Evolutionary conservation across 1,140 invertebrate species (phyloP), one percentile per base, ranked within the genome.

Genomic region (Pararge aegeria): DNA sequence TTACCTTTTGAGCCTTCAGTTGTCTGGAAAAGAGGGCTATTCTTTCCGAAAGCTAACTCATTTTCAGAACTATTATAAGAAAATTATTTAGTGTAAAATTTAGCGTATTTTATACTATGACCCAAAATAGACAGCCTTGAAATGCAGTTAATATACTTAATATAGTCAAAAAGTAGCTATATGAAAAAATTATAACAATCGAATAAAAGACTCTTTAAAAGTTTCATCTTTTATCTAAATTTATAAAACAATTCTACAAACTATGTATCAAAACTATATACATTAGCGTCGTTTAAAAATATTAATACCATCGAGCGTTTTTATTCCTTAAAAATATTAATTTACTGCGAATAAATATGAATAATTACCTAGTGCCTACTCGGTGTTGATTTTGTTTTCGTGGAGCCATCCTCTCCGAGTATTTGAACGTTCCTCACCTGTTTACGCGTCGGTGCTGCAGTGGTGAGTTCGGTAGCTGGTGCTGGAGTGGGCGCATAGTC

Each of bases 351-450:
- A 42, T 42, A 42, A 15, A 42, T 18, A 18, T 42, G 18, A 1
- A 16, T 18, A 42, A 30, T 15, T 34, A 54, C 38, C 30, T 52
- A 63, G 19, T 48, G 37, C 12, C 50, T 24, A 15, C n/a, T 46
- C 20, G 46, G 37, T 27, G 38, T 37, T 6, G 50, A 7, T 52
- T 61, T 64, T 49, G 54, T 20, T 16, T 63, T 66, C n/a, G 20
- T 27, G 1, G 77, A 70, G 1, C 78, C 79, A 56, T 92, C 92
- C 68, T 93, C 92, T 6, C 92, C 92, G 13, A 93, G 76, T 58
- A 93, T 93, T 75, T 93, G 91, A 29, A 93, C 90, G 71, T 93
- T 93, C 64, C 92, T 88, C 10, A 92, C 90, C 66, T 91, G 91
- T 60, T 91, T 91, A 52, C 89, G 85, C 7, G 73, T 70, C 5